Base-by-base conservation (phyloP, 2,113 vertebrate species). In the Merops nubicus region DNA sequence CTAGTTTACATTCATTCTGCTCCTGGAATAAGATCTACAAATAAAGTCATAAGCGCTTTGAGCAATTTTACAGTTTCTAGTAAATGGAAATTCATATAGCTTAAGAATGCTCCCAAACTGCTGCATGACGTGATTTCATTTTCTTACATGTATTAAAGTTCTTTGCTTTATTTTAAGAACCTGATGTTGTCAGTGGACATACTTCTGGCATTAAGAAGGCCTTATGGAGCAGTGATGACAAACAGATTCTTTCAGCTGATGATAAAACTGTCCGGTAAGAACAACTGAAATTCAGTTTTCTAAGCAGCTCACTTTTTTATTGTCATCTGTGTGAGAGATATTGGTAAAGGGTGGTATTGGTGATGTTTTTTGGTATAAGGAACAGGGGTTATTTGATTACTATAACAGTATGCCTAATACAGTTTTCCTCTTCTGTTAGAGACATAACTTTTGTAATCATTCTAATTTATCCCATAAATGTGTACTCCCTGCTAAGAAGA, bases 141-240 rank as follows among this genome's bases (percentile, higher is more conserved):
- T 65, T 68, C 26, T 78, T 57, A 18, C 11, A 8, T 72, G 15
- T 80, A 48, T 69, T 95, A 72, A 90, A 69, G 73, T 77, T 31
- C 57, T 65, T 92, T n/a, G 25, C 91, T 93, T 96, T 38, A 18
- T 93, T 47, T 94, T 82, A 91, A 99, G 99, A 99, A 40, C 99
- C 99, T 67, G 98, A 98, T 15, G 97, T 99, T 97, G 98, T 99
- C 50, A 98, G 99, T 20, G 99, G 99, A 70, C 99, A 99, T 92
- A 99, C 98, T 12, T 99, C 99, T 72, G 99, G 99, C 90, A 99
- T 99, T 93, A 99, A 99, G 96, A 99, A 99, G 95, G 99, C 99
- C 73, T 96, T 99, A 7, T 99, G 99, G 99, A 99, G 99, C 96
- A 99, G 99, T 91, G 97, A 98, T 12, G 99, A 99, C 95, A 98